Evolutionary conservation across 2,888 invertebrate genomes (phyloP).

Genomic region (Eristalis arbustorum): DNA sequence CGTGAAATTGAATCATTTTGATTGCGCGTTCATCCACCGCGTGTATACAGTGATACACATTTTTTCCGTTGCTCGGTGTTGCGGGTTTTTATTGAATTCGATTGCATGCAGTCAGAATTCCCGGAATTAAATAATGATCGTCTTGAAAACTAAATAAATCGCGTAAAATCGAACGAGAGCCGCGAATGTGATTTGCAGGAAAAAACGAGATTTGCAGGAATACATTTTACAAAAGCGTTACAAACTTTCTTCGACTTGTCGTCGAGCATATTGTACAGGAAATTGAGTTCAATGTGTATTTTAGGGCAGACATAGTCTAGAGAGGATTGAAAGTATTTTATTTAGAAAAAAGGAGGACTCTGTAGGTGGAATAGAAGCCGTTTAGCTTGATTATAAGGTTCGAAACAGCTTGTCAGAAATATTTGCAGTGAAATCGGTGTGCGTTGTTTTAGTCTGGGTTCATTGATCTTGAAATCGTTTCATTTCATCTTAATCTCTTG

Average conservation of each 20-base stretch:
- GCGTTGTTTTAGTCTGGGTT: no score
- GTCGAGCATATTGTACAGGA: not conserved
- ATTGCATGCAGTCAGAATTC: constrained; percentile 61
- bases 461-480: no score
- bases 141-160: not conserved
- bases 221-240: constrained; percentile 54
- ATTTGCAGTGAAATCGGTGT: no score
- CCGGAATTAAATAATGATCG: constrained; percentile 53
- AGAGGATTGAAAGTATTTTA: no score
- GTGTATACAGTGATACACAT: constrained; percentile 52
- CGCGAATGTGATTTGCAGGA: not conserved
- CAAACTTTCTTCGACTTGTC: not conserved
- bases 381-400: no score
- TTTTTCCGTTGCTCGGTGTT: not conserved
- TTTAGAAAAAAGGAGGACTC: no score
- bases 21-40: constrained; percentile 29
- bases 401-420: no score
- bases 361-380: no score
- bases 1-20: constrained; percentile 67
- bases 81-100: constrained; percentile 15
- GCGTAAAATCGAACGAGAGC: not conserved
- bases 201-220: constrained; percentile 13
- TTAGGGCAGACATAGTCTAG: not conserved
- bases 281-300: not conserved
- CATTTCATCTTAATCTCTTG: no score